Evolutionary conservation across 2,888 invertebrate genomes (phyloP), one percentile per base, ranked within the genome.

Genomic region (Chaitophorus viminalis): DNA sequence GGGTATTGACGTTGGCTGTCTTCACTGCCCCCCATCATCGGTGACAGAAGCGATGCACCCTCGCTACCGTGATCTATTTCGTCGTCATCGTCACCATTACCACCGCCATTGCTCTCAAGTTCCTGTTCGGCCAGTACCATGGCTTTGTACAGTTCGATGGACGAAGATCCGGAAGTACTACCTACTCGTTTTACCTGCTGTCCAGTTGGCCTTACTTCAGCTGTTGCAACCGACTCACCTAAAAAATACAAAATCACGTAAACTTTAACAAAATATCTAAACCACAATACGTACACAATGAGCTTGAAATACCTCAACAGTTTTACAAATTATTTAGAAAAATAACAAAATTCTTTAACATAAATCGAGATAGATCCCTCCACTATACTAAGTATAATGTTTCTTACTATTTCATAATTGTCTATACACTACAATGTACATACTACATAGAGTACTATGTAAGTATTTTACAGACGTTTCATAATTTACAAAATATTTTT

Each of bases 111-210:
- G 17, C 33, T 39, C 17, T 46, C 70, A 1, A 31, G 25, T 82
- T 65, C 84, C 11, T 85, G 39, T 46, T 84, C 84, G 4, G 17
- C 60, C 14, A 84, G 33, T 18, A 68, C 17, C 84, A 85, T 85
- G 0, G 39, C 33, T 1, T 68, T 25, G 33, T 68, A 85, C 5
- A 85, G n/a, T 3, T 85, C 84, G 2, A 52, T 1, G 25, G 84
- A 68, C 11, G 77, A 68, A 3, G 33, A 29, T 18, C 5, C 17
- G 2, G 17, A 25, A 14, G n/a, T 0, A 39, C 5, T 17, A n/a
- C 54, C 21, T 8, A 25, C 31, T 21, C 6, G 9, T 18, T 74
- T 33, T 74, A 9, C 39, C 31, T 60, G 39, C 36, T 81, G 68
- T 25, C 25, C 33, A 25, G 74, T 21, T 36, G 74, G 18, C 1